Evolutionary conservation across 2,888 invertebrate species (phyloP).

Genomic region (Druceiella hillmani): DNA sequence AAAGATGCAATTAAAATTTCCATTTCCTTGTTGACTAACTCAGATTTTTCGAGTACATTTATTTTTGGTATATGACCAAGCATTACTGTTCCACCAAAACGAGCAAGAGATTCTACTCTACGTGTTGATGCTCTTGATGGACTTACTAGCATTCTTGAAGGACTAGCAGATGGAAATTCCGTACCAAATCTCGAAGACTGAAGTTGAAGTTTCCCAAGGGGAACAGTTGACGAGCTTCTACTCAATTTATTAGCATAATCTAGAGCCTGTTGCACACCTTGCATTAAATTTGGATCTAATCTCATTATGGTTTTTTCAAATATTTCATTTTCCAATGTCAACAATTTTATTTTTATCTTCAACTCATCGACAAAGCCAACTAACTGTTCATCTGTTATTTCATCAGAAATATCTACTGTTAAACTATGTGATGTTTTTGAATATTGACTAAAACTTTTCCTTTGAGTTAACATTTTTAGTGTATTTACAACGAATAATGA

Average conservation of each 20-base stretch:
- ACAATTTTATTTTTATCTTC: slow-evolving; percentile 30
- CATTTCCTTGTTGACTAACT: slow-evolving; percentile 46
- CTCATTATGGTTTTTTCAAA: slow-evolving; percentile 44
- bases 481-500: slow-evolving; percentile 1
- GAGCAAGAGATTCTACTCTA: slow-evolving; percentile 37
- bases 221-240: slow-evolving; percentile 29
- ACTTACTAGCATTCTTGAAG: slow-evolving; percentile 31
- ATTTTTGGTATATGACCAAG: slow-evolving; percentile 40
- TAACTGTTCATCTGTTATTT: slow-evolving; percentile 35
- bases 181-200: slow-evolving; percentile 31
- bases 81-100: slow-evolving; percentile 33
- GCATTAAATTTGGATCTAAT: slow-evolving; percentile 41
- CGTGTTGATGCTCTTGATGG: slow-evolving; percentile 32
- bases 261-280: slow-evolving; percentile 41
- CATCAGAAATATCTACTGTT: slow-evolving; percentile 30
- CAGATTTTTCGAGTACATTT: slow-evolving; percentile 47
- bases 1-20: slow-evolving; percentile 37
- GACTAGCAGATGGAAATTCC: slow-evolving; percentile 30
- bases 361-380: slow-evolving; percentile 34
- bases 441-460: slow-evolving; percentile 33
- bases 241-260: slow-evolving; percentile 37
- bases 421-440: slow-evolving; percentile 32
- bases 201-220: slow-evolving; percentile 33
- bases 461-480: slow-evolving; percentile 15
- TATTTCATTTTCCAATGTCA: slow-evolving; percentile 48